Conservation (phyloP, 1,140 invertebrate genomes). For the Drosophila parabipectinata region DNA sequence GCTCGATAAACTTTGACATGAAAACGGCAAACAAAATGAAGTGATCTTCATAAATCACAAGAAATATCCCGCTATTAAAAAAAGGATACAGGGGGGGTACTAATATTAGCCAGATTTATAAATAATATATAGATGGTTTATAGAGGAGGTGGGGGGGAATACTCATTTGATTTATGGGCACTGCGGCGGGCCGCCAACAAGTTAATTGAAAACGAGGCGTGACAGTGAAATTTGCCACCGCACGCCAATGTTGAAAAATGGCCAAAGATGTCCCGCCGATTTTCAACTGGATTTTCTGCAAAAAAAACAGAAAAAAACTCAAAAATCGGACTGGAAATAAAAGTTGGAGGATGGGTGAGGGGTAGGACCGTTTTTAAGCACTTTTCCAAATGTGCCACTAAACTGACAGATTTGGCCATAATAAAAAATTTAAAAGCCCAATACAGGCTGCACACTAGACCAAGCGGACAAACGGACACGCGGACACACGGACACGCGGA, state of each 20-base stretch:
- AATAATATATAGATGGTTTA: neutral
- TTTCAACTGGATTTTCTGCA: slow-evolving; percentile 29
- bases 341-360: neutral
- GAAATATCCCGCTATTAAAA: neutral
- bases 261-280: slow-evolving; percentile 34
- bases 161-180: slow-evolving; percentile 72
- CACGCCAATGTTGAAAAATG: slow-evolving; percentile 43
- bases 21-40: slow-evolving; percentile 56
- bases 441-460: slow-evolving; percentile 29
- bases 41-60: slow-evolving; percentile 79
- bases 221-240: slow-evolving; percentile 79
- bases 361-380: slow-evolving; percentile 22
- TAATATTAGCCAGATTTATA: neutral
- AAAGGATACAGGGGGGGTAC: neutral
- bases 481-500: slow-evolving; percentile 4
- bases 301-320: neutral
- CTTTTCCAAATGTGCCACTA: slow-evolving; percentile 80
- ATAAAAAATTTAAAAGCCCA: slow-evolving; percentile 74
- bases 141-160: slow-evolving; percentile 2
- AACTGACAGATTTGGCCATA: slow-evolving; percentile 81
- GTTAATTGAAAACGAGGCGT: slow-evolving; percentile 80
- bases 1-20: slow-evolving; percentile 76
- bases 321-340: neutral
- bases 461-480: slow-evolving; percentile 1
- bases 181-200: slow-evolving; percentile 68